Evolutionary conservation across 2,888 invertebrate genomes (phyloP).

Genomic region (Aporophyla lueneburgensis): DNA sequence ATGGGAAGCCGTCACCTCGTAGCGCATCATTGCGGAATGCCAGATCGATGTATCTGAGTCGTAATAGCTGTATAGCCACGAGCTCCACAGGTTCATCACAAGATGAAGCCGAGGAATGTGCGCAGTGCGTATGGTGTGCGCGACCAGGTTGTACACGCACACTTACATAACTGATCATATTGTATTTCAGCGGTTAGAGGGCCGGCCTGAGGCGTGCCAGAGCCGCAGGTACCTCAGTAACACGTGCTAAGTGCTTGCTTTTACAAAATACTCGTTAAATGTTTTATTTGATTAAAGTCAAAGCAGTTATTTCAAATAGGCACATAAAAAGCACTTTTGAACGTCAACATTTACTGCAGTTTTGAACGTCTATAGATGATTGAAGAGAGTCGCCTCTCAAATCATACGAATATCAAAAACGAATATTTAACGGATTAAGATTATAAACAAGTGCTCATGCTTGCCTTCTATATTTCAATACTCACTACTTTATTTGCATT

Average conservation of each 20-base stretch:
- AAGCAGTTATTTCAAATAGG: too few species aligned
- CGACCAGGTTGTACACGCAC: slow-evolving; percentile 31
- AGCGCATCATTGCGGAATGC: not conserved
- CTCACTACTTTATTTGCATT: too few species aligned
- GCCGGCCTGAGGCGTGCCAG: slow-evolving; percentile 18
- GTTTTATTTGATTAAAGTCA: too few species aligned
- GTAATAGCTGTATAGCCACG: too few species aligned
- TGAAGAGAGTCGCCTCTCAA: not conserved
- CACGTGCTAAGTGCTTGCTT: slow-evolving; percentile 7
- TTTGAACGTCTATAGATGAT: too few species aligned
- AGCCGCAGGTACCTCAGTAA: slow-evolving; percentile 32
- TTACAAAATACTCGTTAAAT: not conserved
- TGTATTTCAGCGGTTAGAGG: slow-evolving; percentile 66
- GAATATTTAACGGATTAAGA: not conserved
- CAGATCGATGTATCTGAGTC: not conserved
- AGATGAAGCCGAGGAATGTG: not conserved
- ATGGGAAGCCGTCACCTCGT: too few species aligned
- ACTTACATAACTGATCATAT: slow-evolving; percentile 53
- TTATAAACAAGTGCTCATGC: too few species aligned
- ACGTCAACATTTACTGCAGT: too few species aligned
- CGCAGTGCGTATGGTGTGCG: slow-evolving; percentile 19
- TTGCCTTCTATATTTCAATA: not conserved
- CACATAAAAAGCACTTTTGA: too few species aligned
- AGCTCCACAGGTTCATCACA: not conserved
- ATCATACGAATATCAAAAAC: not conserved